Evolutionary conservation across 2,113 vertebrate genomes (phyloP).

Genomic region (Blennius ocellaris): DNA sequence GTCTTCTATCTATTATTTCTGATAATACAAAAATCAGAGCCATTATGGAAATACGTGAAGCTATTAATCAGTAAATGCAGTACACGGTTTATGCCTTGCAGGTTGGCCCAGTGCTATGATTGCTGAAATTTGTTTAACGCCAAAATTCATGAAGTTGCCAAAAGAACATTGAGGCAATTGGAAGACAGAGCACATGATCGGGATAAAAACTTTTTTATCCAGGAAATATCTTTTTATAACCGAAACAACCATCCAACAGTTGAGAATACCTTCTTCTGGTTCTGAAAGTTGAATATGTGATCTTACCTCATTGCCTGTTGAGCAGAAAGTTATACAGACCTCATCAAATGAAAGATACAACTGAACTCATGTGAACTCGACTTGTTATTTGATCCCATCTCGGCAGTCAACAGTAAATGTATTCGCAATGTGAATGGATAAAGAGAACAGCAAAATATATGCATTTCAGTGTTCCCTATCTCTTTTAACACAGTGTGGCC

Average conservation of each 20-base stretch:
- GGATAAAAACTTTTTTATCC: not conserved
- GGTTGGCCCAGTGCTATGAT: constrained; percentile 6
- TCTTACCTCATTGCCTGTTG: constrained; percentile 16
- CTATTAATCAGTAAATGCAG: not conserved
- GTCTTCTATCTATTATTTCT: too few relatives aligned
- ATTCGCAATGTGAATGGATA: not conserved
- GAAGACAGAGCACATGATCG: constrained; percentile 13
- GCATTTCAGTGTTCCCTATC: constrained; percentile 8
- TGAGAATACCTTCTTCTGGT: constrained; percentile 9
- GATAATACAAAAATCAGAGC: too few relatives aligned
- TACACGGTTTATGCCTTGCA: constrained; percentile 19
- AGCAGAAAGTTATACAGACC: not conserved
- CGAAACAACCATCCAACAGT: constrained; percentile 19
- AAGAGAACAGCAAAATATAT: constrained; percentile 9
- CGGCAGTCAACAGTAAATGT: not conserved
- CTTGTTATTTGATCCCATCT: not conserved
- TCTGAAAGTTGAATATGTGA: constrained; percentile 18
- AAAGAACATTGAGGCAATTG: constrained; percentile 10
- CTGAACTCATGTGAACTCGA: not conserved
- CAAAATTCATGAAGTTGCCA: constrained; percentile 24
- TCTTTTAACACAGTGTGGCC: not conserved
- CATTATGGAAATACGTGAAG: not conserved
- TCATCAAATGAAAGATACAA: not conserved
- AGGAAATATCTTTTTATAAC: constrained; percentile 20
- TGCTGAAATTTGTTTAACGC: constrained; percentile 14